Evolutionary conservation across 1,140 invertebrate species (phyloP).

Genomic region (Hyles euphorbiae): DNA sequence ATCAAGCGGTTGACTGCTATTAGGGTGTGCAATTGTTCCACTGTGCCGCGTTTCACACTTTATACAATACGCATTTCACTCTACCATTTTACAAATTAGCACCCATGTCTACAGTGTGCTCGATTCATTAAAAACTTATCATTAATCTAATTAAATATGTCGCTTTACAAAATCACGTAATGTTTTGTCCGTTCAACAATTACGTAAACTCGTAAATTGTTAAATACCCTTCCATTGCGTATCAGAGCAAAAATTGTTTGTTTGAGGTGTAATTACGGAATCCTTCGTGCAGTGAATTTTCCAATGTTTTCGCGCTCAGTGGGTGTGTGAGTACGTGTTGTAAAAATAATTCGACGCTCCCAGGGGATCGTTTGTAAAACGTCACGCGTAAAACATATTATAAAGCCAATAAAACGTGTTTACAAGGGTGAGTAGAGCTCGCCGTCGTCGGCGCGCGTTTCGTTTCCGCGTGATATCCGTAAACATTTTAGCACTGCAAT

Average conservation of each 20-base stretch:
- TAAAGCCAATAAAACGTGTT: constrained; percentile 76
- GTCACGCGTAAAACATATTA: constrained; percentile 76
- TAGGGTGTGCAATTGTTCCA: constrained; percentile 64
- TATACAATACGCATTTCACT: constrained; percentile 59
- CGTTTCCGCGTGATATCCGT: constrained; percentile 64
- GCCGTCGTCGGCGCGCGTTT: constrained; percentile 39
- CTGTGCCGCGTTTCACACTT: constrained; percentile 54
- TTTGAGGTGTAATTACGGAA: constrained; percentile 65
- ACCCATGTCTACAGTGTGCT: constrained; percentile 31
- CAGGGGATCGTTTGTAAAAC: constrained; percentile 74
- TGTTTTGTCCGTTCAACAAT: background rate
- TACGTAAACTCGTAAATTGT: constrained; percentile 25
- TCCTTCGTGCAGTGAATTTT: constrained; percentile 60
- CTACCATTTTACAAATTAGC: constrained; percentile 63
- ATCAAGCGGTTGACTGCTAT: constrained; percentile 72
- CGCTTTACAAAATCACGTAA: background rate
- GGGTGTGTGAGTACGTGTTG: constrained; percentile 58
- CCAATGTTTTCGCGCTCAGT: constrained; percentile 56
- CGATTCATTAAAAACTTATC: constrained; percentile 19
- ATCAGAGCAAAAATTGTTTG: constrained; percentile 62
- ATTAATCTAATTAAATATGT: constrained; percentile 5
- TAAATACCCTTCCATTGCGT: constrained; percentile 29
- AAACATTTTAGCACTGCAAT: constrained; percentile 73
- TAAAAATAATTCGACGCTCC: constrained; percentile 73
- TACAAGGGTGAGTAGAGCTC: constrained; percentile 70